These are phyloP conservation scores for Yponomeuta malinellus DNA, from an alignment of 2,888 invertebrate genomes.

Conservation along the genomic window DNA sequence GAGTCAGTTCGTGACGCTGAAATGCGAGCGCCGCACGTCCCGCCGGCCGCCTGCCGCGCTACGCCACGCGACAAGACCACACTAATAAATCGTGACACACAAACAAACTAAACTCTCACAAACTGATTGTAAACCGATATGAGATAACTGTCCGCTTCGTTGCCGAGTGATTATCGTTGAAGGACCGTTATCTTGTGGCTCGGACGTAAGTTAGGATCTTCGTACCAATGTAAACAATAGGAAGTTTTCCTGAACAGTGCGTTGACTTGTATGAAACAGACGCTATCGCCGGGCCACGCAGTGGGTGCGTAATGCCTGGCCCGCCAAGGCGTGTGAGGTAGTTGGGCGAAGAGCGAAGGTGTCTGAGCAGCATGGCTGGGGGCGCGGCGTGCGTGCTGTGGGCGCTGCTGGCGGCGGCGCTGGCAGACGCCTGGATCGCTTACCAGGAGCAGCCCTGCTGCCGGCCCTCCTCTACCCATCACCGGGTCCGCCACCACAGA, in stretches of 20 bases:
- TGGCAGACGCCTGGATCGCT: conserved; percentile 79
- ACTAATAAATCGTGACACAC: conserved; percentile 57
- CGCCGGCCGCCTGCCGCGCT: conserved; percentile 37
- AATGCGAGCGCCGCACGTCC: conserved; percentile 61
- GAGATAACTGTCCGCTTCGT: background rate
- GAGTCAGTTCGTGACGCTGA: conserved; percentile 56
- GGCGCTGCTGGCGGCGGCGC: conserved; percentile 60
- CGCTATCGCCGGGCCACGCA: background rate
- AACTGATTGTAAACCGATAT: conserved; percentile 56
- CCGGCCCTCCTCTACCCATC: conserved; percentile 69
- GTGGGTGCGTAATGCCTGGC: background rate
- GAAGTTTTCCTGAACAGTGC: conserved; percentile 48
- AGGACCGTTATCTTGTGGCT: conserved; percentile 41
- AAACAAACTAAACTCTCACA: conserved; percentile 52
- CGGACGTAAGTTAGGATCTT: conserved; percentile 48
- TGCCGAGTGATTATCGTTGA: conserved; percentile 50
- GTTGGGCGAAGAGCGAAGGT: conserved; percentile 14
- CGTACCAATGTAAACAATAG: conserved; percentile 54
- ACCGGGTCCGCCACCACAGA: conserved; percentile 79
- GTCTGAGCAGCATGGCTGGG: conserved; percentile 35
- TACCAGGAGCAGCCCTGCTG: conserved; percentile 81
- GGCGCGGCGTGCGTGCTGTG: conserved; percentile 31
- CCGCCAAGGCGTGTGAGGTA: conserved; percentile 31
- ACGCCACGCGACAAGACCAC: conserved; percentile 49
- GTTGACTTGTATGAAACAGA: conserved; percentile 36